These are phyloP conservation scores for Coranthus polyacanthus DNA, from an alignment of 2,797 vertebrate species.

Conservation along the genomic window DNA sequence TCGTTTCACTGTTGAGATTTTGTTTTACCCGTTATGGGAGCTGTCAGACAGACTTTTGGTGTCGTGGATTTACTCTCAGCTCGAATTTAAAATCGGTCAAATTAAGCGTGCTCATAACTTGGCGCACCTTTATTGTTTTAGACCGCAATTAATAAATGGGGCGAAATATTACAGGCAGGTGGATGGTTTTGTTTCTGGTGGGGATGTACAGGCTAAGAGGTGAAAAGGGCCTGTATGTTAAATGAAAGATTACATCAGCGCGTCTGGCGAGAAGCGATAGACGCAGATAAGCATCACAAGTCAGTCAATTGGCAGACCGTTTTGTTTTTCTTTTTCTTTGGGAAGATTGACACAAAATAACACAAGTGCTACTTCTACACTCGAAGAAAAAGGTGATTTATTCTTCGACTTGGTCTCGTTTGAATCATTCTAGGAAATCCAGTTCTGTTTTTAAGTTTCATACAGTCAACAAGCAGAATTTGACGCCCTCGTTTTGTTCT, in stretches of 20 bases:
- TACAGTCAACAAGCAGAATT: conserved; percentile 38
- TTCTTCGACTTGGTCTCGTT: conserved; percentile 27
- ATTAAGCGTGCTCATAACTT: background rate
- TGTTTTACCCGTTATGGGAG: conserved; percentile 28
- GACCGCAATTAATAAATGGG: background rate
- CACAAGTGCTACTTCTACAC: conserved; percentile 21
- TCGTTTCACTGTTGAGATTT: conserved; percentile 8
- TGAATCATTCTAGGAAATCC: conserved; percentile 81
- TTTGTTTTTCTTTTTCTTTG: conserved; percentile 39
- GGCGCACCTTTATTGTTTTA: background rate
- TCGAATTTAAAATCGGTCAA: background rate
- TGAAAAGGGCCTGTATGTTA: conserved; percentile 54
- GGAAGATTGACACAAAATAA: conserved; percentile 63
- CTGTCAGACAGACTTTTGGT: conserved; percentile 7
- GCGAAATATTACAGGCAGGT: background rate
- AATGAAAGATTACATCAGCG: conserved; percentile 71
- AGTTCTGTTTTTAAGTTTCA: conserved; percentile 66
- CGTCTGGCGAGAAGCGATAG: conserved; percentile 63
- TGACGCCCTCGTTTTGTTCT: conserved; percentile 78
- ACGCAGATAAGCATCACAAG: conserved; percentile 66
- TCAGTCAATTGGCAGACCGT: conserved; percentile 38
- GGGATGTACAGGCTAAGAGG: conserved; percentile 11
- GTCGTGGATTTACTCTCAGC: background rate
- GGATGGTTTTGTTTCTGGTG: conserved; percentile 5
- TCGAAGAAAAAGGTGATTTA: conserved; percentile 44